Evolutionary conservation across 2,888 invertebrate species (phyloP).

Genomic region (Bombylius major): DNA sequence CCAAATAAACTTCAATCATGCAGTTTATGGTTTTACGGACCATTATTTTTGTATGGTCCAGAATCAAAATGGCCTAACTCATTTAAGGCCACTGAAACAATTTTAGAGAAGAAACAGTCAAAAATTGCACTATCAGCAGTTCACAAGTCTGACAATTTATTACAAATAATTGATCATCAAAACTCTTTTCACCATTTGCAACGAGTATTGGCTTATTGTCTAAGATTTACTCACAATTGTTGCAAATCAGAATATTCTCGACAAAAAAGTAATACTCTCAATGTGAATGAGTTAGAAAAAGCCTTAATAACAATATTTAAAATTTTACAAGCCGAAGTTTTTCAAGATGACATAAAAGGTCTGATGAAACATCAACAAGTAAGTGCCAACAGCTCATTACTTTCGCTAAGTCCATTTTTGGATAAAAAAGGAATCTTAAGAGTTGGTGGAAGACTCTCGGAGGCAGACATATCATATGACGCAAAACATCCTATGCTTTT

Average conservation of each 20-base stretch:
- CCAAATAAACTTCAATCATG: too few species aligned
- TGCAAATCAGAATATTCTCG: neutral
- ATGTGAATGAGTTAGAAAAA: neutral
- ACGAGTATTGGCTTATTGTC: neutral
- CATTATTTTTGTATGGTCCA: too few species aligned
- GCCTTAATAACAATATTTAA: neutral
- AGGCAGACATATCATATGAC: constrained; percentile 4
- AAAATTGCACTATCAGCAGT: too few species aligned
- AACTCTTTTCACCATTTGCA: too few species aligned
- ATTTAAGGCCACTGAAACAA: too few species aligned
- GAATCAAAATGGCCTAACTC: too few species aligned
- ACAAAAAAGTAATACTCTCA: neutral
- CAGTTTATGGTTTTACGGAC: too few species aligned
- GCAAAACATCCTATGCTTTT: constrained; percentile 18
- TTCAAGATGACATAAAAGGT: too few species aligned
- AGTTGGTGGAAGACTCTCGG: constrained; percentile 1
- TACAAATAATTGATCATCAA: too few species aligned
- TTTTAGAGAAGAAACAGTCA: too few species aligned
- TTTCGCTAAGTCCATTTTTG: constrained; percentile 3
- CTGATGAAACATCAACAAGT: too few species aligned
- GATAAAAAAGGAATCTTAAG: constrained; percentile 5
- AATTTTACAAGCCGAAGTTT: neutral
- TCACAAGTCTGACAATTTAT: too few species aligned
- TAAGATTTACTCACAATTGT: neutral
- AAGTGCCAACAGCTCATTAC: neutral